Conservation (phyloP, 2,888 invertebrate species). For the Aspidiotus destructor region DNA sequence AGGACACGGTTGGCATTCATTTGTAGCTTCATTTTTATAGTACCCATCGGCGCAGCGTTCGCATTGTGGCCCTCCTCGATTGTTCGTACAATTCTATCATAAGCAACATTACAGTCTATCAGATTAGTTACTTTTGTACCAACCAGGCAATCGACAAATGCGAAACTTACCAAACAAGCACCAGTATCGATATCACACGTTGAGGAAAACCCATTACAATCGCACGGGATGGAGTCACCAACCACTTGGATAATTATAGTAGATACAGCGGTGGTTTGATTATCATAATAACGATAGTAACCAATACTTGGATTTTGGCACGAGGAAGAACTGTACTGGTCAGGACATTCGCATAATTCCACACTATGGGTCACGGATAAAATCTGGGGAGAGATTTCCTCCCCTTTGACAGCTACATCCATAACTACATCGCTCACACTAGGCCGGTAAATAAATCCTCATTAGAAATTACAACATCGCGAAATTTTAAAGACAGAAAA, state of each 20-base stretch:
- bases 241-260: constrained; percentile 68
- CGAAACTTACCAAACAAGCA: constrained; percentile 53
- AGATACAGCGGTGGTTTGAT: constrained; percentile 42
- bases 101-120: constrained; percentile 11
- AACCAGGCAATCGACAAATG: neutral
- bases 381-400: constrained; percentile 45
- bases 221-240: constrained; percentile 68
- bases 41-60: constrained; percentile 76
- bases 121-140: neutral
- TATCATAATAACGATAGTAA: constrained; percentile 65
- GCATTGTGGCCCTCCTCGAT: constrained; percentile 75
- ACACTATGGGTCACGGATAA: constrained; percentile 59
- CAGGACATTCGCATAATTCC: constrained; percentile 76
- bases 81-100: constrained; percentile 66
- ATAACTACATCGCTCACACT: constrained; percentile 68
- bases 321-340: constrained; percentile 70
- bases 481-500: no score
- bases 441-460: constrained; percentile 29
- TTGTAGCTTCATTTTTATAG: constrained; percentile 62
- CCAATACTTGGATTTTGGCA: constrained; percentile 83
- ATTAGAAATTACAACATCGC: neutral
- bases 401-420: constrained; percentile 61
- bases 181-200: constrained; percentile 77
- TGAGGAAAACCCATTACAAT: constrained; percentile 68
- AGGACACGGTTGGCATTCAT: constrained; percentile 73